These are phyloP conservation scores for Biston stratarius DNA, from an alignment of 2,888 invertebrate species.

Conservation along the genomic window DNA sequence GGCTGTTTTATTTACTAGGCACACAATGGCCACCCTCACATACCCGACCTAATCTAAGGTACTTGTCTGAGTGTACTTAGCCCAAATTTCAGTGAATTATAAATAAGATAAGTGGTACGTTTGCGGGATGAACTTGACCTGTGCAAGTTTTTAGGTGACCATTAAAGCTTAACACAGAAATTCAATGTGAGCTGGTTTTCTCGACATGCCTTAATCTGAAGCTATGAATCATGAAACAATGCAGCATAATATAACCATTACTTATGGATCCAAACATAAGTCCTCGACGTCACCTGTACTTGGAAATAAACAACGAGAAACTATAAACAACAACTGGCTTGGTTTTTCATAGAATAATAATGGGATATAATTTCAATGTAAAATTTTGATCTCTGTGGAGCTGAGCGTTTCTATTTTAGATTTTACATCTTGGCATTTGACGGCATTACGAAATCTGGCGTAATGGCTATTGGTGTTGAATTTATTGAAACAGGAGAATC, in stretches of 20 bases:
- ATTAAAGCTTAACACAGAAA: slow-evolving; percentile 22
- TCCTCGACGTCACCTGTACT: slow-evolving; percentile 14
- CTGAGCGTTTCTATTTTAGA: slow-evolving; percentile 40
- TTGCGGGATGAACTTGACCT: slow-evolving; percentile 28
- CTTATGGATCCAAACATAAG: slow-evolving; percentile 8
- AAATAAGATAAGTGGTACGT: slow-evolving; percentile 9
- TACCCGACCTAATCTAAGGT: slow-evolving; percentile 85
- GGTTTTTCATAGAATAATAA: slow-evolving; percentile 12
- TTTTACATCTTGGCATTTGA: slow-evolving; percentile 28
- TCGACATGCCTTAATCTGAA: slow-evolving; percentile 15
- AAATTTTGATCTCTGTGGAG: slow-evolving; percentile 33
- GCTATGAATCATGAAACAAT: slow-evolving; percentile 23
- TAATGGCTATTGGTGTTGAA: slow-evolving; percentile 24
- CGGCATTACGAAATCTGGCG: slow-evolving; percentile 39
- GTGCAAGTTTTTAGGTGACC: slow-evolving; percentile 25
- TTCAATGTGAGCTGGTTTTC: slow-evolving; percentile 31
- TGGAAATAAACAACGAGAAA: slow-evolving; percentile 3
- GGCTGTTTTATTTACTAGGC: slow-evolving; percentile 50
- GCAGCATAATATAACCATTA: slow-evolving; percentile 5
- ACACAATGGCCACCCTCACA: slow-evolving; percentile 82
- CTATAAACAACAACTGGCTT: slow-evolving; percentile 8
- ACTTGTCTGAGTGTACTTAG: slow-evolving; percentile 52
- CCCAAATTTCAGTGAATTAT: background rate
- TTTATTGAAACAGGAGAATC: slow-evolving; percentile 19
- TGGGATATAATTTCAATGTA: slow-evolving; percentile 15